These are phyloP conservation scores for Diorhabda carinulata DNA, from an alignment of 1,140 invertebrate genomes.

Conservation along the genomic window DNA sequence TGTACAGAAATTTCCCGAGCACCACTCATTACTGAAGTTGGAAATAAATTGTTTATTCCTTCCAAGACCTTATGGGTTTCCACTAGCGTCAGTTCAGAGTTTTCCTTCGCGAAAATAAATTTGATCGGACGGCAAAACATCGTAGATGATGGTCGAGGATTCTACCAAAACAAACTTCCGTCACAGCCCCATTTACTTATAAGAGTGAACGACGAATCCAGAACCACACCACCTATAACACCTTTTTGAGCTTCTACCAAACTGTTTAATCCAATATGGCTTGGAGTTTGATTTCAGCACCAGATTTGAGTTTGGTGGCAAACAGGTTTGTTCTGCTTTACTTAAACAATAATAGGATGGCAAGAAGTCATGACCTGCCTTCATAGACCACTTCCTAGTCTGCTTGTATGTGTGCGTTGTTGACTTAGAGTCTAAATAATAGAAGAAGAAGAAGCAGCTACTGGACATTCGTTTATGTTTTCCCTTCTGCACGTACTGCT, in stretches of 20 bases:
- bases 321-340: constrained; percentile 23
- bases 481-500: too few species aligned
- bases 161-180: constrained; percentile 14
- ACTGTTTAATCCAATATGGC: constrained; percentile 28
- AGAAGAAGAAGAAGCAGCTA: constrained; percentile 2
- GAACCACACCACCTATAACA: constrained; percentile 37
- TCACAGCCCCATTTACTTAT: constrained; percentile 19
- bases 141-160: constrained; percentile 23
- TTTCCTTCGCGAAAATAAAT: constrained; percentile 24
- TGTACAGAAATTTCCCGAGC: background rate
- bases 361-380: constrained; percentile 10
- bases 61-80: background rate
- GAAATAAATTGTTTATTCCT: constrained; percentile 9
- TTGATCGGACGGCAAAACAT: constrained; percentile 22
- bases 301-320: constrained; percentile 25
- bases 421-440: constrained; percentile 28
- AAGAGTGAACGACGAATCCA: background rate
- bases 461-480: background rate
- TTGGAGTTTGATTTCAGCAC: constrained; percentile 28
- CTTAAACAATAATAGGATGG: constrained; percentile 12
- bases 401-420: constrained; percentile 22
- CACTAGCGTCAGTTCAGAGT: background rate
- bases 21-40: constrained; percentile 1
- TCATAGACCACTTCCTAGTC: constrained; percentile 16
- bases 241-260: constrained; percentile 29